Conservation (phyloP, 1,140 invertebrate genomes). For the Drosophila pallidifrons region DNA sequence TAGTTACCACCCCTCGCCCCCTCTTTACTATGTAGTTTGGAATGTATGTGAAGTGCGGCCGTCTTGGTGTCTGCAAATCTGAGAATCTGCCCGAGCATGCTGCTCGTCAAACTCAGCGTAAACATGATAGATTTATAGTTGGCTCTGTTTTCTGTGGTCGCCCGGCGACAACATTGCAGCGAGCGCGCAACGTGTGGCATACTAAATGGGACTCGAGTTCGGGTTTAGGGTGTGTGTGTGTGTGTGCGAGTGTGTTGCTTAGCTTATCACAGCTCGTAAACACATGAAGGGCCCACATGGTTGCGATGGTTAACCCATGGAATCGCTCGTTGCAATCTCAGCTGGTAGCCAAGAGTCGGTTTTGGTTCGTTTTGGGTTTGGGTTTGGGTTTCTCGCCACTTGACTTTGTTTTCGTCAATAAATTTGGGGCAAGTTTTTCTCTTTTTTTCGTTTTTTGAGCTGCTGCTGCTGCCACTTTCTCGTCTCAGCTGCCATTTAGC, state of each 20-base stretch:
- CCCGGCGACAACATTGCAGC: constrained; percentile 63
- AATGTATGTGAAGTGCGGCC: not conserved
- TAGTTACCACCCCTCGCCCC: not conserved
- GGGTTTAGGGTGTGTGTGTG: too few relatives aligned
- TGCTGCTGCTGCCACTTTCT: constrained; percentile 1
- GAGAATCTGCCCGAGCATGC: constrained; percentile 46
- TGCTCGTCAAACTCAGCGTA: constrained; percentile 75
- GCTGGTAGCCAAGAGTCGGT: constrained; percentile 28
- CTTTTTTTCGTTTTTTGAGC: too few relatives aligned
- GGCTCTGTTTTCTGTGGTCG: constrained; percentile 55
- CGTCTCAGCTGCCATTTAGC: constrained; percentile 52
- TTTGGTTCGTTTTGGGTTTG: not conserved
- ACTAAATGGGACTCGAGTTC: constrained; percentile 58
- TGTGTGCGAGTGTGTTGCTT: constrained; percentile 20
- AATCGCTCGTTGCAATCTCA: constrained; percentile 63
- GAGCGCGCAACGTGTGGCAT: constrained; percentile 64
- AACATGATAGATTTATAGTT: constrained; percentile 82
- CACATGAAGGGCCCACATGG: constrained; percentile 56
- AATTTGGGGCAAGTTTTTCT: constrained; percentile 66
- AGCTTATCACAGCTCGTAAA: constrained; percentile 76
- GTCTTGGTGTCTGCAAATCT: constrained; percentile 29
- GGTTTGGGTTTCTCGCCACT: constrained; percentile 57
- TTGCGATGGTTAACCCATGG: constrained; percentile 34
- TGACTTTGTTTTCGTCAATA: constrained; percentile 80
- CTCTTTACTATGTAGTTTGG: not conserved